Conservation (phyloP, 2,888 invertebrate genomes). For the Ophonus ardosiacus region DNA sequence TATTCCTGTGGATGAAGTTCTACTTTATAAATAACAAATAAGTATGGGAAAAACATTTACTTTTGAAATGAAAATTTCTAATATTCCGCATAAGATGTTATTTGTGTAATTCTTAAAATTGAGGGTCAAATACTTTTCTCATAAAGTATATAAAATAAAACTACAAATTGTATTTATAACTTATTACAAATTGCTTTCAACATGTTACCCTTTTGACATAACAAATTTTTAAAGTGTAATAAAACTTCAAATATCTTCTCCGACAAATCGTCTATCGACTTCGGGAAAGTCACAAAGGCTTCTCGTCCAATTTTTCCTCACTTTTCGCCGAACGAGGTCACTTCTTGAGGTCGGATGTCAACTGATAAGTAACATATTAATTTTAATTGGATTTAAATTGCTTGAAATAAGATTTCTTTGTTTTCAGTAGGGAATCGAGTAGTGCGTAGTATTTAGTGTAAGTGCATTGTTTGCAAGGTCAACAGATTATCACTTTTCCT, state of each 20-base stretch:
- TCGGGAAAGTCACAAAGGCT: neutral
- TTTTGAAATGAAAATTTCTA: too few relatives aligned
- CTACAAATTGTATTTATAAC: neutral
- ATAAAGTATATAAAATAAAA: neutral
- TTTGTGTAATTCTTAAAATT: neutral
- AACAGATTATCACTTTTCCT: slow-evolving; percentile 12
- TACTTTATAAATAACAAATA: too few relatives aligned
- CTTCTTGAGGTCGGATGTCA: slow-evolving; percentile 7
- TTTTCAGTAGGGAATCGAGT: neutral
- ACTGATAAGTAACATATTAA: slow-evolving; percentile 18
- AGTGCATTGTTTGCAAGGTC: slow-evolving; percentile 15
- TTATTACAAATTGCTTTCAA: neutral
- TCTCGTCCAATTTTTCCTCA: neutral
- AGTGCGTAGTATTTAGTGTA: slow-evolving; percentile 13
- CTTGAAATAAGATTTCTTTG: slow-evolving; percentile 24
- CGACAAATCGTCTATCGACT: neutral
- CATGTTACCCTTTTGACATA: neutral
- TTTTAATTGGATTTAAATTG: slow-evolving; percentile 35
- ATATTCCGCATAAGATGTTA: neutral
- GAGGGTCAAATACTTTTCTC: neutral
- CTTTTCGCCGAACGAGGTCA: slow-evolving; percentile 2
- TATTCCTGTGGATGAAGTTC: too few relatives aligned
- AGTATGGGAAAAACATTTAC: too few relatives aligned
- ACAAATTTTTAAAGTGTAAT: neutral
- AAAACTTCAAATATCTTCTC: neutral